These are phyloP conservation scores for Champsocephalus gunnari DNA, from an alignment of 2,797 vertebrate species.

Conservation along the genomic window DNA sequence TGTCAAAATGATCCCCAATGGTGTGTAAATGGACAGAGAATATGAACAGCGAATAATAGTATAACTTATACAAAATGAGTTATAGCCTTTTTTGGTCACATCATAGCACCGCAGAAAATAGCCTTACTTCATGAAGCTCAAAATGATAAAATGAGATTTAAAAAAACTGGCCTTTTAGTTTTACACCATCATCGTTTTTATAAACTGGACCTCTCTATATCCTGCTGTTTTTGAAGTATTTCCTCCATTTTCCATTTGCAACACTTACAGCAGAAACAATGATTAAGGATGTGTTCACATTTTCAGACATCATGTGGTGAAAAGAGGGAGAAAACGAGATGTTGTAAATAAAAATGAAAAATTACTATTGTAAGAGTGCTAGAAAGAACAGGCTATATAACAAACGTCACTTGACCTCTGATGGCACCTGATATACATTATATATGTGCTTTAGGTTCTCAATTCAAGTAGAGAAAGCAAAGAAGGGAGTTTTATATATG, in stretches of 20 bases:
- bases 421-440: neutral
- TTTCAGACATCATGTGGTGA: constrained; percentile 16
- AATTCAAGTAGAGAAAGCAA: neutral
- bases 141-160: constrained; percentile 8
- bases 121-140: constrained; percentile 2
- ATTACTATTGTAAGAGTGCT: neutral
- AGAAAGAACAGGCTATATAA: neutral
- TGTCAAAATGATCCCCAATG: constrained; percentile 32
- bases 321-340: neutral
- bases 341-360: constrained; percentile 16
- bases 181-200: constrained; percentile 14
- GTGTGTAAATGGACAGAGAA: constrained; percentile 1
- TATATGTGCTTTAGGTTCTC: neutral
- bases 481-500: neutral
- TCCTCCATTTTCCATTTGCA: constrained; percentile 23
- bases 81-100: constrained; percentile 13
- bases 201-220: constrained; percentile 13
- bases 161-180: constrained; percentile 1
- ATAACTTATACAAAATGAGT: neutral
- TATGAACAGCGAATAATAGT: neutral
- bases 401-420: constrained; percentile 16
- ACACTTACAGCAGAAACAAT: neutral
- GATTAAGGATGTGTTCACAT: neutral
- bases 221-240: constrained; percentile 9
- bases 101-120: constrained; percentile 8